A percentile compares a stretch with the other conserved stretches of the same genome.
Conservation (phyloP, 2,113 vertebrate genomes). For the Pipra filicauda region DNA sequence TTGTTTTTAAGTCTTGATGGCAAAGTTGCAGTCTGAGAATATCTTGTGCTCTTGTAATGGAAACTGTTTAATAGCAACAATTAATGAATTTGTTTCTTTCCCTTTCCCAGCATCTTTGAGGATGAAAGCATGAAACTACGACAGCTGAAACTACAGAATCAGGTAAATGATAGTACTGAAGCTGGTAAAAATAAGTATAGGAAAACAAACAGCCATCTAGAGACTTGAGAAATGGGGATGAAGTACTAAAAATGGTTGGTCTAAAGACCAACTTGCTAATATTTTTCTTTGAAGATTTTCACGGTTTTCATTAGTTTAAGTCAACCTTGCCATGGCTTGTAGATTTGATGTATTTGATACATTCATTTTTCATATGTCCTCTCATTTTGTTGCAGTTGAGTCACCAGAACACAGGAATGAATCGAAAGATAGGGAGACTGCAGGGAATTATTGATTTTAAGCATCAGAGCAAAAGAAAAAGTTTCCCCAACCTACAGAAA, state of each 20-base stretch:
- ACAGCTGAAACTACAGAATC: constrained; percentile 91
- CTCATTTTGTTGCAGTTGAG: neutral
- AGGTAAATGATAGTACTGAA: constrained; percentile 74
- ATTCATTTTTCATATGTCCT: neutral
- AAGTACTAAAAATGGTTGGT: neutral
- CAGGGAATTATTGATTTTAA: neutral
- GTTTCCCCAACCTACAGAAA: neutral
- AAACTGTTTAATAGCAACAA: neutral
- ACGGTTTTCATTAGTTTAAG: neutral
- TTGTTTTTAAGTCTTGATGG: neutral
- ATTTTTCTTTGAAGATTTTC: neutral
- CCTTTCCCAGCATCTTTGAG: constrained; percentile 79
- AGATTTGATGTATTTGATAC: neutral
- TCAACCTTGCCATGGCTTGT: neutral
- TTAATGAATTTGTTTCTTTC: neutral
- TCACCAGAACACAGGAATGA: neutral
- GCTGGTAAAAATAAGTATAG: neutral
- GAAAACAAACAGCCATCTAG: neutral
- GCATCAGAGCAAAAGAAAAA: neutral
- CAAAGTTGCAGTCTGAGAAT: neutral
- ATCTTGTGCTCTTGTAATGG: neutral
- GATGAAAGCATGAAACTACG: constrained; percentile 86
- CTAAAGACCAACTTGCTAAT: neutral
- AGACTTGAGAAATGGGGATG: neutral
- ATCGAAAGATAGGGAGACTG: neutral